Evolutionary conservation across 2,888 invertebrate species (phyloP), one percentile per base, ranked within the genome.

Genomic region (Barypeithes pellucidus): DNA sequence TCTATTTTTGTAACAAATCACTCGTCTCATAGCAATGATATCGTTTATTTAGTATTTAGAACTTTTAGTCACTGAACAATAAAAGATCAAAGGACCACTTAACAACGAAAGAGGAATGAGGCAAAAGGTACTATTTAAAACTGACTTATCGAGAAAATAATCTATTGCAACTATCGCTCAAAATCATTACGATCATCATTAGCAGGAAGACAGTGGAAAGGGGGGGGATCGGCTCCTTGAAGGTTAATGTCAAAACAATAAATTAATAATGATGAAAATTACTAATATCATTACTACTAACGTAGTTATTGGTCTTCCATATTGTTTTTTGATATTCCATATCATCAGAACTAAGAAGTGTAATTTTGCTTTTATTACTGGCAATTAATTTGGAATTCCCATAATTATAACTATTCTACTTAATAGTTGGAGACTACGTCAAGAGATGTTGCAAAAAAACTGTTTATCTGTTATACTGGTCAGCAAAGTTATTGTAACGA

Each of bases 221-320:
- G 52, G 16, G n/a, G n/a, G 33, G n/a, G 16, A 5, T 39, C 18
- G 5, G 1, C 11, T 11, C 8, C 54, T 67, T 63, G 68, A 75
- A 75, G 75, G 75, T 73, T 75, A 75, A 75, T 75, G 75, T 75
- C 69, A 71, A 73, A 41, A 16, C 24, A 9, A 70, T 74, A 18
- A 68, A 69, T 0, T 93, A 93, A 80, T 93, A 68, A 24, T 52
- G 41, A 68, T 29, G 16, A 18, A 67, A 43, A 74, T 74, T 70
- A 71, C 62, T 61, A 67, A 43, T 41, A 16, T 54, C 70, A 59
- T 74, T 74, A 74, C 52, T 47, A 11, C 54, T 41, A 65, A 11
- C 3, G 52, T 33, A 33, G 54, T 20, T 69, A 47, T 57, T 65
- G 36, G 36, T 39, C 12, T 65, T 65, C n/a, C 3, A 39, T 43